phyloP scores from a whole-genome alignment of 2,113 vertebrate genomes.

The Takifugu flavidus region DNA sequence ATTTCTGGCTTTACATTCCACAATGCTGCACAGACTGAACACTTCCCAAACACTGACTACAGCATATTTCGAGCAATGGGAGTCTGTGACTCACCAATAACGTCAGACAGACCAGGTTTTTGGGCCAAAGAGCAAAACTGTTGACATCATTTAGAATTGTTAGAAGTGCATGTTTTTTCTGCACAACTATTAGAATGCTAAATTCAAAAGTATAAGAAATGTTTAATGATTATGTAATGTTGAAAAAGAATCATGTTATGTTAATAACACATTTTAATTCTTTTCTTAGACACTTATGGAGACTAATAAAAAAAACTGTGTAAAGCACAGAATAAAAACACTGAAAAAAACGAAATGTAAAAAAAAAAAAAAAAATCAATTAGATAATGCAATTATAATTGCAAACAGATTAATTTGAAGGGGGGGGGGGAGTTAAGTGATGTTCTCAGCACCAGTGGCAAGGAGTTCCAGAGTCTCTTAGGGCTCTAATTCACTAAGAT shows the following conservation, averaged over 20 bases:
- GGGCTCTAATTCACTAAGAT: too few species aligned
- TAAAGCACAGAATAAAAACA: not conserved
- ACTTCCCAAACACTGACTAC: conserved; percentile 73
- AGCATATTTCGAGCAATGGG: conserved; percentile 78
- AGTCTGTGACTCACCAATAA: conserved; percentile 51
- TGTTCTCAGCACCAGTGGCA: too few species aligned
- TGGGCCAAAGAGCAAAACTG: not conserved
- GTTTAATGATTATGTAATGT: too few species aligned
- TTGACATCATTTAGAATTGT: too few species aligned
- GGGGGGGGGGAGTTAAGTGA: too few species aligned
- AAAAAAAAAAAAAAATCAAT: too few species aligned
- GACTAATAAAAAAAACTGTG: not conserved
- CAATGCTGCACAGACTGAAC: conserved; percentile 67
- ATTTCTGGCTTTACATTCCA: conserved; percentile 80
- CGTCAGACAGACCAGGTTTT: conserved; percentile 19
- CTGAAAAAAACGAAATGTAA: not conserved
- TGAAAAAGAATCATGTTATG: too few species aligned
- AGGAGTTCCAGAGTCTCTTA: too few species aligned
- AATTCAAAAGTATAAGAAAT: too few species aligned
- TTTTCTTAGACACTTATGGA: not conserved
- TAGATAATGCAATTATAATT: not conserved
- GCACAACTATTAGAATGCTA: too few species aligned
- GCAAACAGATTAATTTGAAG: not conserved
- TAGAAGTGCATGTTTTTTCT: too few species aligned
- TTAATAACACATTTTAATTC: too few species aligned